These are phyloP conservation scores for Silurus lanzhouensis DNA, from an alignment of 2,797 vertebrate genomes.

Conservation along the genomic window DNA sequence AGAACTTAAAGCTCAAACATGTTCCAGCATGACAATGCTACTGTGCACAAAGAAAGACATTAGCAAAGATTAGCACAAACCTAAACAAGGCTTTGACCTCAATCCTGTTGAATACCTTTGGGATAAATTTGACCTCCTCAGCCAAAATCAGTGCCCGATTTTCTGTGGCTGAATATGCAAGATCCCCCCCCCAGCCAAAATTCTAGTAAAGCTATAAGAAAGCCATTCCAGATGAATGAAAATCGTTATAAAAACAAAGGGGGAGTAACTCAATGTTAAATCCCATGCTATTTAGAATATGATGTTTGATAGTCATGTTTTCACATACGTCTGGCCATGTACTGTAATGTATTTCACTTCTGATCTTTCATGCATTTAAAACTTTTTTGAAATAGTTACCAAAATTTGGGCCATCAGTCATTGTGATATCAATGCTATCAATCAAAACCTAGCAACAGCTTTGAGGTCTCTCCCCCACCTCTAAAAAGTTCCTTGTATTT, in stretches of 20 bases:
- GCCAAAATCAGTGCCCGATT: neutral
- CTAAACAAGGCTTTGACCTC: neutral
- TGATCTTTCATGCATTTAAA: conserved; percentile 31
- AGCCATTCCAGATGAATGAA: too few species aligned
- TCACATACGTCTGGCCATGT: neutral
- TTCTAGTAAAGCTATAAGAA: neutral
- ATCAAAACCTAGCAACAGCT: conserved; percentile 31
- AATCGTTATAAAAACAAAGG: neutral
- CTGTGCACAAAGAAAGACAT: neutral
- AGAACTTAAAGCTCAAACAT: neutral
- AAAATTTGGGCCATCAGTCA: conserved; percentile 44
- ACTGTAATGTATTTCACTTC: conserved; percentile 34
- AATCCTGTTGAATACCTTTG: neutral
- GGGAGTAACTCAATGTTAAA: neutral
- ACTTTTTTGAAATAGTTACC: conserved; percentile 39
- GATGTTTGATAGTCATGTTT: conserved; percentile 4
- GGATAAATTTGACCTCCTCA: neutral
- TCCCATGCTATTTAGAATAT: neutral
- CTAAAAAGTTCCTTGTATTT: conserved; percentile 33
- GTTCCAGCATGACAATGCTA: neutral
- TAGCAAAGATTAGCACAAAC: neutral
- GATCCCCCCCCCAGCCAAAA: neutral
- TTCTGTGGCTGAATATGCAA: neutral
- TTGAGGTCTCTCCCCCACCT: conserved; percentile 34
- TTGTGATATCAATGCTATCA: conserved; percentile 39